A percentile compares a stretch with the other conserved stretches of the same genome.
phyloP scores from a whole-genome alignment of 2,797 vertebrate species.

The Aldrovandia affinis region DNA sequence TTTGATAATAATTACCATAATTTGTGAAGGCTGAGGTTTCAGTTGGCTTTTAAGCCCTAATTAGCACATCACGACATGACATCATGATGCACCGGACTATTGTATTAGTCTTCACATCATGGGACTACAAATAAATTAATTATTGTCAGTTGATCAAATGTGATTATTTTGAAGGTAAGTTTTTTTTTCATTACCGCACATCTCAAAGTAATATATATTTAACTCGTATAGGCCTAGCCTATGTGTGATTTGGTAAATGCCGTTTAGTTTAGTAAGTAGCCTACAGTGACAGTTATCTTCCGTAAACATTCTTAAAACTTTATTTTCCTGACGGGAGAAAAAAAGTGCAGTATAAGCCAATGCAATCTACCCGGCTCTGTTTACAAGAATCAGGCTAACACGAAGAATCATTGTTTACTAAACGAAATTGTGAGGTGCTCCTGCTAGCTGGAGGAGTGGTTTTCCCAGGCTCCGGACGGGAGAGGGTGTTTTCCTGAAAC shows the following conservation, averaged over 20 bases:
- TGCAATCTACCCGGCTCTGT: conserved; percentile 34
- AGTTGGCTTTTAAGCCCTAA: not conserved
- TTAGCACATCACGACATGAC: too few species aligned
- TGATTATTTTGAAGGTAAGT: not conserved
- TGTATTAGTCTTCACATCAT: not conserved
- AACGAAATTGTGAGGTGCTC: conserved; percentile 35
- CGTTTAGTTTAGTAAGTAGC: too few species aligned
- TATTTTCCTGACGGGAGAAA: not conserved
- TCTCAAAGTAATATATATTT: not conserved
- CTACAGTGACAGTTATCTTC: not conserved
- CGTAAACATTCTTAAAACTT: conserved; percentile 10
- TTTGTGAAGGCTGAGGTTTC: not conserved
- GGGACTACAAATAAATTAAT: not conserved
- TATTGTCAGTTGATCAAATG: not conserved
- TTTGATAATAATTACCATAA: not conserved
- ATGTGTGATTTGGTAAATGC: not conserved
- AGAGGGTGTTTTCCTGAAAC: conserved; percentile 24
- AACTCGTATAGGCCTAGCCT: not conserved
- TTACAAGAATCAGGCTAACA: conserved; percentile 41
- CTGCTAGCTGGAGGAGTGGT: conserved; percentile 45
- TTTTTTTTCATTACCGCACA: not conserved
- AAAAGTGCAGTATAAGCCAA: not conserved
- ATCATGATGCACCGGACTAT: not conserved
- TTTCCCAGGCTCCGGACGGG: conserved; percentile 49
- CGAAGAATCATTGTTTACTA: conserved; percentile 38